Evolutionary conservation across 2,113 vertebrate genomes (phyloP), one percentile per base, ranked within the genome.

Genomic region (Parotia lawesii): DNA sequence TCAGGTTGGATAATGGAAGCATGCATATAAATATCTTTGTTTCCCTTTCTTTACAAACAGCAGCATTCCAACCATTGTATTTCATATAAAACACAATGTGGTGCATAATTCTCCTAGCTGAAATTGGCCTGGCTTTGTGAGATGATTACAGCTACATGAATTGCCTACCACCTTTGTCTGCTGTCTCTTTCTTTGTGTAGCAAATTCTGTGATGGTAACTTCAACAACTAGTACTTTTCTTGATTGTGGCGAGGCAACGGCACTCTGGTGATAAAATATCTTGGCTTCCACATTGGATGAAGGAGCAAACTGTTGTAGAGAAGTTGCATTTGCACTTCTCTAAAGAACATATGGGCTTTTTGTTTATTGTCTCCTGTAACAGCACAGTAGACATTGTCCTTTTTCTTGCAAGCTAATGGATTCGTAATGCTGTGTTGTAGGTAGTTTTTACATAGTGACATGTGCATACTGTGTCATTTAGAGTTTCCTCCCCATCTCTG

Each of bases 31-130:
- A 74, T 80, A 62, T 42, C 51, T 73, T 62, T 79, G 11, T 78
- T 96, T 57, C 13, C 45, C 18, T 65, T 91, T 37, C 56, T 86
- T 64, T 79, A 70, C 56, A 62, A 87, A 16, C 17, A 87, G 72
- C 38, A 80, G 16, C 14, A 5, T 83, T 66, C 35, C 33, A 57
- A 5, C 37, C 10, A 4, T 28, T 35, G 17, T 73, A 24, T 58
- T 87, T 29, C n/a, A 33, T 17, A 12, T 50, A 35, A 74, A 87
- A 42, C 31, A 69, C 29, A 83, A 20, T 9, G 17, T 35, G 66
- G 62, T 79, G 35, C 23, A 71, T 70, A 81, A 38, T 77, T 87
- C 25, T 86, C 12, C 31, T 66, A 47, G 47, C 38, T 89, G 57
- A 22, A 47, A n/a, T 35, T 28, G 24, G 7, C 92, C 78, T 69